phyloP scores from a whole-genome alignment of 2,113 vertebrate genomes.

The Stegastes partitus region DNA sequence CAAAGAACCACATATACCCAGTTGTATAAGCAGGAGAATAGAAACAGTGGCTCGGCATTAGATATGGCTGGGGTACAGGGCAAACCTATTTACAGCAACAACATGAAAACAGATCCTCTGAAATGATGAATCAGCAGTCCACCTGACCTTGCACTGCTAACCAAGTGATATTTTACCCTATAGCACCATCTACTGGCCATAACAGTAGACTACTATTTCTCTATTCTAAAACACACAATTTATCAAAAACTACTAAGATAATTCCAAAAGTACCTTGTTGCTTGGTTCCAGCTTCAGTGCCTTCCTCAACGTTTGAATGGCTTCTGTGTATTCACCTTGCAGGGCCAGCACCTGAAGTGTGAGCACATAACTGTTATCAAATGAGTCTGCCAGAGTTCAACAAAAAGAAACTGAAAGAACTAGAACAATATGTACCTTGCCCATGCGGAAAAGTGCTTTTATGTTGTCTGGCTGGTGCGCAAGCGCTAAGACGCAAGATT shows the following conservation, averaged over 20 bases:
- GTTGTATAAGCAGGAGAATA: constrained; percentile 60
- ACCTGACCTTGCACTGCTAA: constrained; percentile 35
- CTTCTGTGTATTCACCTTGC: constrained; percentile 92
- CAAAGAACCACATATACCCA: constrained; percentile 56
- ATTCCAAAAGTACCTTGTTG: constrained; percentile 88
- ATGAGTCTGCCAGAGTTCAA: background rate
- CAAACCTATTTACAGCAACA: constrained; percentile 80
- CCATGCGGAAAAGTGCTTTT: constrained; percentile 97
- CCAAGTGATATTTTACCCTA: constrained; percentile 27
- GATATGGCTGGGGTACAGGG: constrained; percentile 64
- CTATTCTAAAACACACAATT: background rate
- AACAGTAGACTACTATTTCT: background rate
- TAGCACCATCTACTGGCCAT: constrained; percentile 58
- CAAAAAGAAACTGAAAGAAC: background rate
- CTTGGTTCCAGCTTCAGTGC: constrained; percentile 96
- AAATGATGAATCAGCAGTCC: constrained; percentile 75
- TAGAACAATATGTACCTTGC: constrained; percentile 87
- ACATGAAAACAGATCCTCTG: constrained; percentile 78
- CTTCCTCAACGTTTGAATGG: constrained; percentile 90
- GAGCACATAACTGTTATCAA: background rate
- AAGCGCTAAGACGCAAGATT: constrained; percentile 91
- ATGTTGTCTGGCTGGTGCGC: constrained; percentile 93
- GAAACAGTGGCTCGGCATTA: constrained; percentile 49
- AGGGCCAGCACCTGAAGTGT: constrained; percentile 90
- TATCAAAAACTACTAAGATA: background rate